Evolutionary conservation across 2,888 invertebrate species (phyloP).

Genomic region (Microplitis deprimator): DNA sequence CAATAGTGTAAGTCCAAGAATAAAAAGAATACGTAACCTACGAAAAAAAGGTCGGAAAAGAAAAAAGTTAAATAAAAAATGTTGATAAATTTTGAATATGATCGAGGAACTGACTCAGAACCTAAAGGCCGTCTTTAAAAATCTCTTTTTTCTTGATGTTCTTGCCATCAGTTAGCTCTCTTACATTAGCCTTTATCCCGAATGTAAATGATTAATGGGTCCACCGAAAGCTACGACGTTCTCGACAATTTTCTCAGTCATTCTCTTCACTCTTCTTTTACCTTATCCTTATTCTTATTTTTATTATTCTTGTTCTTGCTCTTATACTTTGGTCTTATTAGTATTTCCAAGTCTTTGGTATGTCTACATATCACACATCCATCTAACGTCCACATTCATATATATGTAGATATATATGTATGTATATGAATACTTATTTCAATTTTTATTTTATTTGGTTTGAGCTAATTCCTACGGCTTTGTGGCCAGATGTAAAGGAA

Average conservation of each 20-base stretch:
- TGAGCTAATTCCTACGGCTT: conserved; percentile 21
- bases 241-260: conserved; percentile 47
- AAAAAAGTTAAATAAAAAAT: no score
- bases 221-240: conserved; percentile 48
- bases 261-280: conserved; percentile 22
- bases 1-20: no score
- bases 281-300: conserved; percentile 33
- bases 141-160: conserved; percentile 9
- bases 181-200: conserved; percentile 61
- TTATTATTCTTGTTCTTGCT: conserved; percentile 32
- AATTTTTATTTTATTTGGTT: conserved; percentile 18
- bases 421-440: not conserved
- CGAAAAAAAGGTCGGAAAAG: no score
- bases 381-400: conserved; percentile 40
- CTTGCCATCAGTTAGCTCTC: conserved; percentile 51
- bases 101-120: no score
- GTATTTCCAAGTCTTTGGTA: no score
- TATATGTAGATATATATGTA: not conserved
- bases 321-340: not conserved
- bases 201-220: conserved; percentile 68
- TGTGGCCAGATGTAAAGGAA: conserved; percentile 28
- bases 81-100: no score
- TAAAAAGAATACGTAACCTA: no score
- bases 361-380: conserved; percentile 19
- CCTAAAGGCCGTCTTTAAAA: no score